A percentile compares a stretch with the other conserved stretches of the same genome.
phyloP scores from a whole-genome alignment of 2,888 invertebrate genomes.

The Phrixothrix hirtus region DNA sequence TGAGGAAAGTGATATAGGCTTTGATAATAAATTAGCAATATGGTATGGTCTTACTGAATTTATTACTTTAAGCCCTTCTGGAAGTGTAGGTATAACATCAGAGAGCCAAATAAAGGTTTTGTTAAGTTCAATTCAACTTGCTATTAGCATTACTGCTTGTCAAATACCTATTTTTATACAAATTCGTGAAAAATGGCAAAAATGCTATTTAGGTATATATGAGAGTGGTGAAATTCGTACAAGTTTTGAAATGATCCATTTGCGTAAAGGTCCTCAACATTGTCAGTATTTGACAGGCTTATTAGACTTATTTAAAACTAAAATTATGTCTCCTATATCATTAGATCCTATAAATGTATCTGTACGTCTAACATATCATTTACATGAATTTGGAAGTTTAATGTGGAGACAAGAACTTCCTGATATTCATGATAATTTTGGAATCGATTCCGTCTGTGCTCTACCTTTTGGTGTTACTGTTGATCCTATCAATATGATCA shows the following conservation, averaged over 20 bases:
- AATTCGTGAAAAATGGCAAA: constrained; percentile 79
- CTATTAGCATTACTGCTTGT: constrained; percentile 78
- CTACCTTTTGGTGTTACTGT: constrained; percentile 85
- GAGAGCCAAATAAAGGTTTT: constrained; percentile 77
- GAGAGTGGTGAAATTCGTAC: constrained; percentile 76
- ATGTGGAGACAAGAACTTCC: constrained; percentile 66
- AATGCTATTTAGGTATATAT: constrained; percentile 78
- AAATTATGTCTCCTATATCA: constrained; percentile 68
- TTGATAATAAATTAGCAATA: constrained; percentile 64
- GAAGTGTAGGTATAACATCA: constrained; percentile 62
- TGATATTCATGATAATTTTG: constrained; percentile 61
- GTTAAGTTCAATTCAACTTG: constrained; percentile 80
- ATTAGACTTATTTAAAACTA: constrained; percentile 86
- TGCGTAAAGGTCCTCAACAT: constrained; percentile 77
- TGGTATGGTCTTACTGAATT: constrained; percentile 87
- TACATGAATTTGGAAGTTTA: constrained; percentile 58
- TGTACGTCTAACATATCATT: constrained; percentile 72
- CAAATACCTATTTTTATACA: constrained; percentile 87
- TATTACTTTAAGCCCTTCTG: constrained; percentile 71
- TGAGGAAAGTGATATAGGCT: constrained; percentile 56
- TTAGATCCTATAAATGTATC: constrained; percentile 72
- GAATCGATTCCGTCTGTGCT: constrained; percentile 58
- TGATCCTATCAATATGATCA: constrained; percentile 78
- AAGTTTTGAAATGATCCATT: constrained; percentile 88
- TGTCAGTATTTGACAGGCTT: constrained; percentile 83